A percentile compares a stretch with the other conserved stretches of the same genome.
These are phyloP conservation scores for Pedicia rivosa DNA, from an alignment of 2,888 invertebrate genomes.

Conservation along the genomic window DNA sequence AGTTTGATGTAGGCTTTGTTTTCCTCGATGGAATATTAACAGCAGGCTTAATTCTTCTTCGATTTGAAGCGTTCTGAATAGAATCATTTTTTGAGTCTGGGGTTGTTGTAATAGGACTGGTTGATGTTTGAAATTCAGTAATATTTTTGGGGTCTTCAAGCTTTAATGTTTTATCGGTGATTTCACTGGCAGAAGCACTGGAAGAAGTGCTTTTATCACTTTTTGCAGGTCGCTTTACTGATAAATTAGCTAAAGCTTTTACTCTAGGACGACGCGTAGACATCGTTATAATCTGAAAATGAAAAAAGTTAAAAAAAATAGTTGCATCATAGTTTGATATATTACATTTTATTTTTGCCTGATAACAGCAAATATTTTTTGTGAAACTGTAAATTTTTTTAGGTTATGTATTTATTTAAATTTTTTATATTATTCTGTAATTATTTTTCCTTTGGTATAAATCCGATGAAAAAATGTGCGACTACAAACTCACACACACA, in stretches of 20 bases:
- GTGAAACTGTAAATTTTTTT: not conserved
- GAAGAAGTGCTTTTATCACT: not conserved
- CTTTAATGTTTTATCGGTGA: too few species aligned
- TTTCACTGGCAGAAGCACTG: too few species aligned
- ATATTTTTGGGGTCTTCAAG: not conserved
- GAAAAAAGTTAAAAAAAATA: slow-evolving; percentile 19
- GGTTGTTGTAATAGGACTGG: not conserved
- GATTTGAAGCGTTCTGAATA: not conserved
- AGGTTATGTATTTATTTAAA: not conserved
- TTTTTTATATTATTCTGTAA: too few species aligned
- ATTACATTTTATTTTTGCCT: not conserved
- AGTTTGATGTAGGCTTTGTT: not conserved
- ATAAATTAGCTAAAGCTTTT: slow-evolving; percentile 54
- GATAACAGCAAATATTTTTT: not conserved
- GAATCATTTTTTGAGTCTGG: too few species aligned
- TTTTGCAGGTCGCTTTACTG: slow-evolving; percentile 26
- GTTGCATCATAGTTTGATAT: slow-evolving; percentile 1
- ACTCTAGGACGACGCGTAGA: slow-evolving; percentile 52
- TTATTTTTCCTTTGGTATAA: too few species aligned
- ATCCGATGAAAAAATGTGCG: too few species aligned
- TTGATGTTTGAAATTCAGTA: not conserved
- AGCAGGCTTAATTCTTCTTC: slow-evolving; percentile 4
- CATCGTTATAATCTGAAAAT: slow-evolving; percentile 34
- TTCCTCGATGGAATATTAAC: slow-evolving; percentile 1
- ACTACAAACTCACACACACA: too few species aligned